Evolutionary conservation across 2,113 vertebrate genomes (phyloP).

Genomic region (Poeciliopsis turrubarensis): DNA sequence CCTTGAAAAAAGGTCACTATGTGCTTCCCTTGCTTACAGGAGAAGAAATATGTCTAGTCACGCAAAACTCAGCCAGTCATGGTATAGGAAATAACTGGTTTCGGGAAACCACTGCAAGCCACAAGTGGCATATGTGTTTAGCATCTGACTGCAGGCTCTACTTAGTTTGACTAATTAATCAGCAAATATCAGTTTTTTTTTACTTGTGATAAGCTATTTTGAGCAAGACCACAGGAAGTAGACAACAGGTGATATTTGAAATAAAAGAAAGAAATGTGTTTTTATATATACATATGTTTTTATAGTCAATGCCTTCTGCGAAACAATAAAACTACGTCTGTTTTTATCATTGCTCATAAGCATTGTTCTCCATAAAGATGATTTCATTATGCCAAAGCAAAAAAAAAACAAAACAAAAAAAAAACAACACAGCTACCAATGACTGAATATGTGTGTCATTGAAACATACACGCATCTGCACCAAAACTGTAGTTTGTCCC

Average conservation of each 20-base stretch:
- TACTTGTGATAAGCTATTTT: neutral
- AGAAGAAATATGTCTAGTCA: neutral
- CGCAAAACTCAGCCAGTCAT: neutral
- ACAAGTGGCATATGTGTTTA: neutral
- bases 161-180: neutral
- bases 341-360: neutral
- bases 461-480: slow-evolving; percentile 14
- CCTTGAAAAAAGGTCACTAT: neutral
- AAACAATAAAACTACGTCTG: neutral
- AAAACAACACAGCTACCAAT: neutral
- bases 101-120: neutral
- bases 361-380: neutral
- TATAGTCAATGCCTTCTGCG: neutral
- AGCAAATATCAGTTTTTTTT: neutral
- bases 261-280: neutral
- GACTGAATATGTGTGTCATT: slow-evolving; percentile 12
- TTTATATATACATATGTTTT: too few species aligned
- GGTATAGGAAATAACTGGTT: neutral
- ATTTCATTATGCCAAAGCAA: neutral
- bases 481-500: slow-evolving; percentile 43
- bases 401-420: neutral
- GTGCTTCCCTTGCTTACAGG: neutral
- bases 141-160: neutral
- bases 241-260: neutral
- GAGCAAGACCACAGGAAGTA: neutral